Evolutionary conservation across 2,888 invertebrate species (phyloP), one percentile per base, ranked within the genome.

Genomic region (Empis stercorea): DNA sequence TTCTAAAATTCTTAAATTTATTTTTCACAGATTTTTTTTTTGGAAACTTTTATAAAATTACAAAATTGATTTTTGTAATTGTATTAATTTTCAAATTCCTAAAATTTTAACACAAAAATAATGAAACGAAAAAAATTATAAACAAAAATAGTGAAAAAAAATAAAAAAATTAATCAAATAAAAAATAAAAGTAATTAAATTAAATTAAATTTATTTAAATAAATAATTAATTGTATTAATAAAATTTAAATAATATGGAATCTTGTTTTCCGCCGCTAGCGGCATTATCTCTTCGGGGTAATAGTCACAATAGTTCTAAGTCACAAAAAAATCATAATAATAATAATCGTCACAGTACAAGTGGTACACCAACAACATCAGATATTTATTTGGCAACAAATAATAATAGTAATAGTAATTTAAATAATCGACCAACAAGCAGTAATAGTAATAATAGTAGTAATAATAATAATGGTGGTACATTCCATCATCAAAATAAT

Each of bases 231-330:
- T 16, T 15, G 2, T 10, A 39, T 20, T 20, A 39, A 20, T 39
- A n/a, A 13, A 13, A 39, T 6, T 11, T 11, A 39, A 20, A 11
- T 11, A 17, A 58, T 52, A 73, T 73, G 73, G 70, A 72, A 58
- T 72, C 72, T 56, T 73, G 73, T 58, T 72, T 72, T 57, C 72
- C 72, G 47, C 71, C 71, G 9, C 57, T 72, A 56, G 69, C 71
- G 47, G 65, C 70, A 27, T 57, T 72, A 48, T 70, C 68, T 51
- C 61, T 72, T 47, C 62, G 70, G 42, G 68, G 68, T 52, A 59
- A 55, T 54, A 57, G 53, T 48, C 57, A 44, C 50, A 56, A 46
- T 55, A 55, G 38, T 49, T 56, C 51, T 53, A 55, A 54, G 40
- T 48, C 53, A 49, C 59, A 46, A 54, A 59, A 54, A 51, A 58